Percentiles rank a stretch among this genome's conserved stretches.
Evolutionary conservation across 2,113 vertebrate genomes (phyloP).

Genomic region (Lophotis ruficrista): DNA sequence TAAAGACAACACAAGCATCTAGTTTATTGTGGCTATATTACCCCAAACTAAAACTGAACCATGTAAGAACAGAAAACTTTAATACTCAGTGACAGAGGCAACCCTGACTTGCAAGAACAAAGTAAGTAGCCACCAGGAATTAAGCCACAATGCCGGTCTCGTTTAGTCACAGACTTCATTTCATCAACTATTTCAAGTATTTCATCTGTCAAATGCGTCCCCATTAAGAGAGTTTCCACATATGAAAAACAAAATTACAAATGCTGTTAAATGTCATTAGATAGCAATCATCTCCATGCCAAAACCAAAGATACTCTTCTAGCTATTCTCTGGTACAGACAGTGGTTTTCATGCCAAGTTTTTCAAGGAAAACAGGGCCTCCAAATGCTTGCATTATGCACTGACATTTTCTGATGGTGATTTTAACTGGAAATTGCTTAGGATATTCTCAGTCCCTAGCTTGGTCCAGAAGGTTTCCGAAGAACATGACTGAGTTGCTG

Average conservation of each 20-base stretch:
- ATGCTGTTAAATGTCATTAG: conserved; percentile 47
- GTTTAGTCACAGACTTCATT: neutral
- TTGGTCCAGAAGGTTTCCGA: neutral
- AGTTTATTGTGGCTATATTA: neutral
- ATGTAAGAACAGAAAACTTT: neutral
- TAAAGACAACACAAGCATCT: neutral
- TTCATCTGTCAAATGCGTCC: neutral
- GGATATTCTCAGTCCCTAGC: neutral
- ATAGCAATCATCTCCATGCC: neutral
- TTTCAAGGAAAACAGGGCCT: conserved; percentile 31
- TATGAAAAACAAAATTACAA: conserved; percentile 6
- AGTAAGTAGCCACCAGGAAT: neutral
- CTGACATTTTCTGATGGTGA: neutral
- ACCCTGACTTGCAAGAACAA: neutral
- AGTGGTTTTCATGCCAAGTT: conserved; percentile 16
- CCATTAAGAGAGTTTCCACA: neutral
- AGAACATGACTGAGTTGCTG: neutral
- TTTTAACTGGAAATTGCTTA: neutral
- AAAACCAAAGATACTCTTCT: conserved; percentile 13
- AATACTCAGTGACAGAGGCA: fast-evolving
- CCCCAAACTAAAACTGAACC: neutral
- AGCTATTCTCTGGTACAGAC: neutral
- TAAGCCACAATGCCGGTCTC: neutral
- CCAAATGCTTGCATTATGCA: neutral
- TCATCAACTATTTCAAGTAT: neutral